Evolutionary conservation across 2,113 vertebrate species (phyloP).

Genomic region (Butorides virescens): DNA sequence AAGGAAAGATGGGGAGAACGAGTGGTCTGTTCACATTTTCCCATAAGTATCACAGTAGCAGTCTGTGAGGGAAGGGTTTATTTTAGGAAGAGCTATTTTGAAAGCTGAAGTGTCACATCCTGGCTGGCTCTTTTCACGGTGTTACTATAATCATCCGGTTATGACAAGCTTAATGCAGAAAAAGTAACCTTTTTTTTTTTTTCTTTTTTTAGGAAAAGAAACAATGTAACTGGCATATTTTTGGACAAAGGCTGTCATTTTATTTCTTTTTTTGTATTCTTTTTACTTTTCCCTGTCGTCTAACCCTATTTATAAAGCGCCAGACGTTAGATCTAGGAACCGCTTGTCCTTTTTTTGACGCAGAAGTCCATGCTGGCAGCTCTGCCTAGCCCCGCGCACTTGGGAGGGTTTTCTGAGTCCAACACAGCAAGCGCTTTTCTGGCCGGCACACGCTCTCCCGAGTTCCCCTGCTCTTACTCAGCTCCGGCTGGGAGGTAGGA

Average conservation of each 20-base stretch:
- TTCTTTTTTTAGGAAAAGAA: slow-evolving; percentile 33
- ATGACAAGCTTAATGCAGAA: slow-evolving; percentile 62
- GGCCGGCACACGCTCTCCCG: not conserved
- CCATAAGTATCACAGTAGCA: slow-evolving; percentile 37
- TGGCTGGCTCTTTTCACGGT: slow-evolving; percentile 68
- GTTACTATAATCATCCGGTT: slow-evolving; percentile 67
- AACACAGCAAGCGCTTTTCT: not conserved
- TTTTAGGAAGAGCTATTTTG: slow-evolving; percentile 73
- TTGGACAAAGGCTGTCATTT: slow-evolving; percentile 55
- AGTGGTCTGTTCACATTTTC: slow-evolving; percentile 53
- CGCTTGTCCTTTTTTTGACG: not conserved
- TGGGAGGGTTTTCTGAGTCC: not conserved
- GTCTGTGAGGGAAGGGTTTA: slow-evolving; percentile 64
- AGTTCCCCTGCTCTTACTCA: not conserved
- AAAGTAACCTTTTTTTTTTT: slow-evolving; percentile 54
- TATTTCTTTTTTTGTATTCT: not conserved
- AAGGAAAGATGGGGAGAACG: slow-evolving; percentile 8
- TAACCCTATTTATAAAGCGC: slow-evolving; percentile 35
- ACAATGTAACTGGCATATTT: slow-evolving; percentile 64
- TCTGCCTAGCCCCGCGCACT: not conserved
- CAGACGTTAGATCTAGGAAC: slow-evolving; percentile 30
- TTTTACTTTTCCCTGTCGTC: slow-evolving; percentile 19
- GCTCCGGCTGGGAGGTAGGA: not conserved
- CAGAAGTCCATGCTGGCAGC: slow-evolving; percentile 6
- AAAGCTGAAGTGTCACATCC: slow-evolving; percentile 67